Evolutionary conservation across 2,888 invertebrate genomes (phyloP).

Genomic region (Lissonota sp.): DNA sequence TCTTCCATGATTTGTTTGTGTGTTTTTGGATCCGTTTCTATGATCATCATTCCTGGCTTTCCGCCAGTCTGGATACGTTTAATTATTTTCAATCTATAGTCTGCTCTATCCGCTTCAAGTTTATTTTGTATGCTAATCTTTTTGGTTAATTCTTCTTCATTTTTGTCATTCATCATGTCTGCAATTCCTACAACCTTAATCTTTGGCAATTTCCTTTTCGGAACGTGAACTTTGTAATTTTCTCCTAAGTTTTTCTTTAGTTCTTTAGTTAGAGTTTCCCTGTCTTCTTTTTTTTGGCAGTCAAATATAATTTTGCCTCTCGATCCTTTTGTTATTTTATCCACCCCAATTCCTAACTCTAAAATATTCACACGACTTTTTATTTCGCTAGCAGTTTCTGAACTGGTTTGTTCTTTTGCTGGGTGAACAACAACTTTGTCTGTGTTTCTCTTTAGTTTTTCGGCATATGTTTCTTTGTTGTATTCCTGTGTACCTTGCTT

Average conservation of each 20-base stretch:
- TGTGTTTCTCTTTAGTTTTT: background rate
- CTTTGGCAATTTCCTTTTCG: background rate
- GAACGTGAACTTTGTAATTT: background rate
- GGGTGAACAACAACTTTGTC: background rate
- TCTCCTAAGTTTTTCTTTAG: background rate
- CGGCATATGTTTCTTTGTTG: background rate
- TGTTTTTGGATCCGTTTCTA: constrained; percentile 8
- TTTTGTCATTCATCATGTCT: too few species aligned
- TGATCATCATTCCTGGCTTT: background rate
- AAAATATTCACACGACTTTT: background rate
- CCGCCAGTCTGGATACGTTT: background rate
- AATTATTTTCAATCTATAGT: background rate
- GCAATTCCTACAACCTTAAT: constrained; percentile 7
- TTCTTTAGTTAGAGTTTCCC: background rate
- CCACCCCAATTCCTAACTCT: background rate
- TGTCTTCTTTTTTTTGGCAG: constrained; percentile 3
- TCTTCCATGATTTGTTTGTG: background rate
- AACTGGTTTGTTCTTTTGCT: background rate
- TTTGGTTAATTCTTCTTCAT: background rate
- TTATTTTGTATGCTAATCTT: constrained; percentile 21
- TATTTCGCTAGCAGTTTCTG: constrained; percentile 12
- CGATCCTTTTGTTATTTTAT: constrained; percentile 2
- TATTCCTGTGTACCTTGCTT: too few species aligned
- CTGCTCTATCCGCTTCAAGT: background rate
- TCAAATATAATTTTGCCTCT: constrained; percentile 9